phyloP scores from a whole-genome alignment of 2,888 invertebrate species.

The Leptopterna dolabrata region DNA sequence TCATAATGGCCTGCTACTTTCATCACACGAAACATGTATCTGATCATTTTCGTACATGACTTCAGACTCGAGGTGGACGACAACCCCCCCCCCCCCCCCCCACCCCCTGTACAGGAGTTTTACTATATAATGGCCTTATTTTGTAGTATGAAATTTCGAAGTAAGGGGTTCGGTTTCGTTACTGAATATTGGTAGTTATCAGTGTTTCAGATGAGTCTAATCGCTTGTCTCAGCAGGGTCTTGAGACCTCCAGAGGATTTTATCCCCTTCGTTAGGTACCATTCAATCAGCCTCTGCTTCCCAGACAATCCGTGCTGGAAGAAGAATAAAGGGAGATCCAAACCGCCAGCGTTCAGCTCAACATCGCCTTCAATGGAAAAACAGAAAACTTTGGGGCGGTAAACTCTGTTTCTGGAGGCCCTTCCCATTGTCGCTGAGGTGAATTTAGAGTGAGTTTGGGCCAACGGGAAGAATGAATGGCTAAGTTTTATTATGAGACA shows the following conservation, averaged over 20 bases:
- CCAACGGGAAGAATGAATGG: constrained; percentile 45
- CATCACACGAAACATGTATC: too few species aligned
- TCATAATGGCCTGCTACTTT: too few species aligned
- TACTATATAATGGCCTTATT: too few species aligned
- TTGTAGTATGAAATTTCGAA: too few species aligned
- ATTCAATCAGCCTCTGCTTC: neutral
- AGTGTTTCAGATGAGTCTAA: too few species aligned
- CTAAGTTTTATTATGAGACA: constrained; percentile 49
- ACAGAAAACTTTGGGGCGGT: constrained; percentile 33
- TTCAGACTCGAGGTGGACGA: too few species aligned
- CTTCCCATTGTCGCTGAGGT: constrained; percentile 24
- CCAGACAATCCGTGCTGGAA: neutral
- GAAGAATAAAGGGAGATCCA: neutral
- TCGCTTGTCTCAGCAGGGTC: too few species aligned
- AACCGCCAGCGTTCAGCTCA: neutral
- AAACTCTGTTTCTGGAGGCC: constrained; percentile 14
- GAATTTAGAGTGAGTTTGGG: constrained; percentile 39
- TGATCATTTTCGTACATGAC: too few species aligned
- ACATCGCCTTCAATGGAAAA: constrained; percentile 16
- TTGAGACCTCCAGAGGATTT: neutral
- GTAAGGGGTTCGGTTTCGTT: too few species aligned
- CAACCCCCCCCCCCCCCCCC: too few species aligned
- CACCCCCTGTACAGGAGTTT: too few species aligned
- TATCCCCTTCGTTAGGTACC: neutral
- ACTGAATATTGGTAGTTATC: too few species aligned